These are phyloP conservation scores for Sebastes taczanowskii DNA, from an alignment of 2,797 vertebrate species.

Conservation along the genomic window DNA sequence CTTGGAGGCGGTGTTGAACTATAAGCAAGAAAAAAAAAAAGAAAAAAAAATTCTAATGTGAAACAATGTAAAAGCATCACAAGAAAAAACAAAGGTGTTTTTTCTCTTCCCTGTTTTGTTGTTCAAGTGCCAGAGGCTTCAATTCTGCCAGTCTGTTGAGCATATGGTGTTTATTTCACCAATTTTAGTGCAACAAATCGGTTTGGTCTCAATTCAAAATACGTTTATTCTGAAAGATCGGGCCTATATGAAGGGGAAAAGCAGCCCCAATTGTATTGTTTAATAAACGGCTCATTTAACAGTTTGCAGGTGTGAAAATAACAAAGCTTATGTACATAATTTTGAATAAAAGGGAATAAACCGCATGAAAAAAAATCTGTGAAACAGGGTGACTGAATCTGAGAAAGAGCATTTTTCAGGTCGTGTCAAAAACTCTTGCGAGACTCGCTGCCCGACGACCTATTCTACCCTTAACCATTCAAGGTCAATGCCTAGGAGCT, in stretches of 20 bases:
- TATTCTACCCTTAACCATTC: no score
- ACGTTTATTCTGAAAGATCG: conserved; percentile 2
- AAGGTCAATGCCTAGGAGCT: not conserved
- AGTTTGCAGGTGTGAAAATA: not conserved
- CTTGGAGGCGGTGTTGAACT: not conserved
- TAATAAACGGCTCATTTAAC: not conserved
- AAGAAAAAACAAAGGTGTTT: conserved; percentile 10
- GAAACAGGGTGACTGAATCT: not conserved
- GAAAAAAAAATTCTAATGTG: not conserved
- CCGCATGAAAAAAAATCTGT: not conserved
- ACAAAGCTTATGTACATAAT: not conserved
- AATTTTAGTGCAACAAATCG: conserved; percentile 1
- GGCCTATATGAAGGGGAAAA: not conserved
- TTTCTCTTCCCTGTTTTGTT: not conserved
- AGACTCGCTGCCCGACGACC: no score
- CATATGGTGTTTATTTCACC: conserved; percentile 56
- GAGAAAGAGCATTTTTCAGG: not conserved
- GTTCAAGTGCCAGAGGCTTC: not conserved
- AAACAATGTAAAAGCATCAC: not conserved
- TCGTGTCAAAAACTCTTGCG: no score
- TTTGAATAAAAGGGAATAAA: not conserved
- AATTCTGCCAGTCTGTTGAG: conserved; percentile 11
- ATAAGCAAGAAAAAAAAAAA: not conserved
- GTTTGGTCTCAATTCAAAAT: conserved; percentile 17
- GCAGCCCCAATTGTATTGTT: not conserved